Evolutionary conservation across 2,113 vertebrate genomes (phyloP).

Genomic region (Megaptera novaeangliae): DNA sequence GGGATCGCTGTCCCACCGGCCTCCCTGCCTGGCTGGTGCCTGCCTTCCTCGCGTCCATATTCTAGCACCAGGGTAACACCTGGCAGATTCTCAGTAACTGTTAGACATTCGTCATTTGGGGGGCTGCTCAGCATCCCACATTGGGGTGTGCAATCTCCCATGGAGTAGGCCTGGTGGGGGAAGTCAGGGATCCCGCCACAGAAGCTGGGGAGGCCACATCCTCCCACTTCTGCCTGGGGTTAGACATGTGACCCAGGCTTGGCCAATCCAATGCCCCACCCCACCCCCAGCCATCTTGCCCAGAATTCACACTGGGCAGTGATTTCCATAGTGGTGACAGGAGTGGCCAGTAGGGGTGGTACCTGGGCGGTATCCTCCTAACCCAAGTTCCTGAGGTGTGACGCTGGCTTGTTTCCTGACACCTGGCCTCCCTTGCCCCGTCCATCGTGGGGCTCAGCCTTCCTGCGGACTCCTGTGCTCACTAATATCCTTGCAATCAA

Average conservation of each 20-base stretch:
- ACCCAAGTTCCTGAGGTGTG: background rate
- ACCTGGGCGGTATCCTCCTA: background rate
- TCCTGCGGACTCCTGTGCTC: background rate
- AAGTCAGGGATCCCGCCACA: too few species aligned
- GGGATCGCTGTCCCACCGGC: background rate
- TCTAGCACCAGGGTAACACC: background rate
- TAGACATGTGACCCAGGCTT: background rate
- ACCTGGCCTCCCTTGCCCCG: background rate
- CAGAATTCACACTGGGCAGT: background rate
- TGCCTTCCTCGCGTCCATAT: background rate
- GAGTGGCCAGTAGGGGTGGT: too few species aligned
- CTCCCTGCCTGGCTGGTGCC: background rate
- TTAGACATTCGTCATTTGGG: background rate
- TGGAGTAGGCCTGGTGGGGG: background rate
- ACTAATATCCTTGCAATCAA: background rate
- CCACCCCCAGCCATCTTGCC: background rate
- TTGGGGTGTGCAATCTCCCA: background rate
- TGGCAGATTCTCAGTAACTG: background rate
- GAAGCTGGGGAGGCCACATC: background rate
- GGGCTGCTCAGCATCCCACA: background rate
- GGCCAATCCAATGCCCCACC: background rate
- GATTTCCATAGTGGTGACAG: background rate
- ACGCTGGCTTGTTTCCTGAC: background rate
- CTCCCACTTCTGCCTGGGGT: background rate
- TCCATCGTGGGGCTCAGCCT: background rate